Base-by-base conservation (phyloP, 2,888 invertebrate species). In the Neoitamus cyanurus region DNA sequence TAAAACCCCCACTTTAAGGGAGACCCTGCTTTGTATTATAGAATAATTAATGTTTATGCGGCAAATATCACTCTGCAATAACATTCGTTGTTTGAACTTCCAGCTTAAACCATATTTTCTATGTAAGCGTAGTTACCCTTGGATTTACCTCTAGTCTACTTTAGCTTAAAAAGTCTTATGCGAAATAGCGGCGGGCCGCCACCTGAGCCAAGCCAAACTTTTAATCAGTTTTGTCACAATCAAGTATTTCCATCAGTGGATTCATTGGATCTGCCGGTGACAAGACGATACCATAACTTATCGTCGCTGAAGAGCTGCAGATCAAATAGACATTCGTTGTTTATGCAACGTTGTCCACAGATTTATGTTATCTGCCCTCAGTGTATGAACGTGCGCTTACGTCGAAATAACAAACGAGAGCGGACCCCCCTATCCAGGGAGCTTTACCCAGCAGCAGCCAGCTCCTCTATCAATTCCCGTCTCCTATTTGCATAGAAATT, bases 401-500 rank as follows among this genome's bases (percentile, higher is more conserved):
- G 37, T 73, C 36, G 73, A 73, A 73, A 73, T 73, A 73, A 73
- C 73, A 73, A 73, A 73, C 34, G 73, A 73, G 73, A 34, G 20
- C 36, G 20, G 73, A 73, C 73, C 73, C 69, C 36, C 36, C 31
- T 73, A 36, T 36, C 20, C 73, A 36, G 73, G 73, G 9, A 70
- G 25, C 5, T 20, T n/a, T 34, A 72, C 0, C 73, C 69, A 68
- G 6, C 73, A 6, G n/a, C 30, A 70, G 25, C 31, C 4, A 36
- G 30, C 70, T 36, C 42, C 28, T 77, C 77, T 30, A 77, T 42
- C 77, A 30, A 30, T 46, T 77, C 42, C 36, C 46, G 82, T 34
- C 36, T 82, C 69, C 36, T 82, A 82, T 82, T 82, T 82, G 82
- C 82, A 82, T 82, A 82, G 82, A 82, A 82, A 82, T 82, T 82